Evolutionary conservation across 2,113 vertebrate genomes (phyloP), one percentile per base, ranked within the genome.

Genomic region (Monarcha castaneiventris): DNA sequence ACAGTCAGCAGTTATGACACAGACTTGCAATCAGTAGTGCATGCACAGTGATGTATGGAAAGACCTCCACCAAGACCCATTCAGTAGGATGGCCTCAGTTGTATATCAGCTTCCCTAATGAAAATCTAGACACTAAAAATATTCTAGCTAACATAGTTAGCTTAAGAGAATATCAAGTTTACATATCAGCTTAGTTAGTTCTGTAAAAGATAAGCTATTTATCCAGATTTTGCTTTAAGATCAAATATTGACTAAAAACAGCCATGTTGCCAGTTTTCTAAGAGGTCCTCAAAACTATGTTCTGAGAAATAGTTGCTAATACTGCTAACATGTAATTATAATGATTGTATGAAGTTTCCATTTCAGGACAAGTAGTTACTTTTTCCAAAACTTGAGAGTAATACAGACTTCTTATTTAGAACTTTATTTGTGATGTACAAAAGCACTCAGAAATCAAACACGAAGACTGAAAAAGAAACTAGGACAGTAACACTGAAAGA

Each of bases 401-500:
- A 76, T 46, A 61, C 8, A 13, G 26, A 58, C 16, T 76, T 92
- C 75, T 67, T 84, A 32, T n/a, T 89, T 61, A 84, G 41, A 91
- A 73, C 4, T 30, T 83, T 48, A 27, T 39, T 88, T 84, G 82
- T 61, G 18, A 52, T 48, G 16, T 49, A 66, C 32, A 67, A 46
- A 90, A 74, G 10, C 68, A 72, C n/a, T 87, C 48, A 62, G 78
- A 94, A 92, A 82, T 61, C 35, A 86, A 96, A 93, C 54, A 75
- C 7, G n/a, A 88, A 82, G 85, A 43, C 18, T 13, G 5, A 61
- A 88, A 81, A 96, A 71, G 56, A 91, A 88, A 51, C 13, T 67
- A 79, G 77, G 87, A 58, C 62, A 91, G 32, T 52, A 93, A 71
- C 48, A 52, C 15, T 58, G 62, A 68, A 71, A 96, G 69, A 86